These are phyloP conservation scores for Cremastinae sp. DNA, from an alignment of 2,888 invertebrate genomes.

Conservation along the genomic window DNA sequence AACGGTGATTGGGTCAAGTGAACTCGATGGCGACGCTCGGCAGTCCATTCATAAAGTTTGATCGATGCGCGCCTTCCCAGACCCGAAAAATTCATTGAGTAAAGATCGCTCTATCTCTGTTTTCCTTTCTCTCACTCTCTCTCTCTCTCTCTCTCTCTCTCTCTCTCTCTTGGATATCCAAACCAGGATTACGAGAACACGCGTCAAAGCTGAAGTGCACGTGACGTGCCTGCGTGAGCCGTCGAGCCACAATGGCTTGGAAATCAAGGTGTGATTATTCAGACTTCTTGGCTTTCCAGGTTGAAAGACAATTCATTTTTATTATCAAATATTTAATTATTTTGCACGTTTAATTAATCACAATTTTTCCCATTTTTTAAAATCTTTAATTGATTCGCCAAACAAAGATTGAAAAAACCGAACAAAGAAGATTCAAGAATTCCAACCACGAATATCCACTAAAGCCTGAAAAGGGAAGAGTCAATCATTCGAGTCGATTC, in stretches of 20 bases:
- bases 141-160: conserved; percentile 13
- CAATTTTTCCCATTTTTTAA: too few species aligned
- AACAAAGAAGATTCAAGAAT: too few species aligned
- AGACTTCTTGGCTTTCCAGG: conserved; percentile 18
- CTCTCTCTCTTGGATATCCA: conserved; percentile 14
- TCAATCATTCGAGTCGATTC: too few species aligned
- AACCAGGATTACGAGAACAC: conserved; percentile 31
- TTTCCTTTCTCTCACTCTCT: not conserved
- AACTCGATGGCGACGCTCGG: conserved; percentile 30
- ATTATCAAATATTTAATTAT: not conserved
- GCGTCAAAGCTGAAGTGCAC: conserved; percentile 20
- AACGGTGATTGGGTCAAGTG: conserved; percentile 31
- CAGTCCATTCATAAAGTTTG: conserved; percentile 42
- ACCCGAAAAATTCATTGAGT: conserved; percentile 17
- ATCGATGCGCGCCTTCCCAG: conserved; percentile 42
- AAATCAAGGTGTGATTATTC: conserved; percentile 9
- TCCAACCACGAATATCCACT: too few species aligned
- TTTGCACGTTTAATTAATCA: too few species aligned
- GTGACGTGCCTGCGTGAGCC: not conserved
- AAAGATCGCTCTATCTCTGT: not conserved
- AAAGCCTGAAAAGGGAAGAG: too few species aligned
- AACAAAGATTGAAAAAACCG: too few species aligned
- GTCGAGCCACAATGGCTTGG: conserved; percentile 13
- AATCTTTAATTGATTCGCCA: too few species aligned
- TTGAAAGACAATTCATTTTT: not conserved